These are phyloP conservation scores for Leptarthrus brevirostris DNA, from an alignment of 2,888 invertebrate genomes.

Conservation along the genomic window DNA sequence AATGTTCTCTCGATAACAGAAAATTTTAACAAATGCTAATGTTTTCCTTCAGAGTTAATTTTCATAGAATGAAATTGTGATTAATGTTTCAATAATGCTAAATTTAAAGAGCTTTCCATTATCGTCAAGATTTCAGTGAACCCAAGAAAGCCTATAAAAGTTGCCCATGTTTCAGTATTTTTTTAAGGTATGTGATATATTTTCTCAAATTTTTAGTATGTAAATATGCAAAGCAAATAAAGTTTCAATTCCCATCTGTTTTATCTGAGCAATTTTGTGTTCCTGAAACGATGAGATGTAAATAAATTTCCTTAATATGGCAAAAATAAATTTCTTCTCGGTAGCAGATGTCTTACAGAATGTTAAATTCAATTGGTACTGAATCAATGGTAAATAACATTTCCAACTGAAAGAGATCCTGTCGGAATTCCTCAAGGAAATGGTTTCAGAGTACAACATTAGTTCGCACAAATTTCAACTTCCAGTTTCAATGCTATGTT, in stretches of 20 bases:
- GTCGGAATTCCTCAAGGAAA: conserved; percentile 32
- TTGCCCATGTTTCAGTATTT: too few species aligned
- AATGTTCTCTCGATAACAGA: too few species aligned
- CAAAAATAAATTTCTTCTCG: conserved; percentile 19
- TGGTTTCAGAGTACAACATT: conserved; percentile 23
- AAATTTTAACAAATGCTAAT: too few species aligned
- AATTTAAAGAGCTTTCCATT: too few species aligned
- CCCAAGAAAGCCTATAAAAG: too few species aligned
- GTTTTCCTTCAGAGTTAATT: too few species aligned
- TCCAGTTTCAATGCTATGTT: too few species aligned
- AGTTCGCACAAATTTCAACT: not conserved
- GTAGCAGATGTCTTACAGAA: conserved; percentile 12
- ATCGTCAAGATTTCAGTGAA: too few species aligned
- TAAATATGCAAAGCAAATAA: conserved; percentile 31
- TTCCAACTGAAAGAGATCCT: conserved; percentile 36
- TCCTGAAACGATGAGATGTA: conserved; percentile 23
- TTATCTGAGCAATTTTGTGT: not conserved
- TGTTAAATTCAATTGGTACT: conserved; percentile 23
- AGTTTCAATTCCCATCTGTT: conserved; percentile 18
- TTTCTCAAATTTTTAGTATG: conserved; percentile 24
- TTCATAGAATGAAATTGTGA: too few species aligned
- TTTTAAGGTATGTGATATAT: not conserved
- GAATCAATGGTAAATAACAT: conserved; percentile 36
- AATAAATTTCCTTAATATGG: conserved; percentile 20
- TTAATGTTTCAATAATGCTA: too few species aligned